Conservation (phyloP, 2,797 vertebrate genomes). For the Arctocebus calabarensis region DNA sequence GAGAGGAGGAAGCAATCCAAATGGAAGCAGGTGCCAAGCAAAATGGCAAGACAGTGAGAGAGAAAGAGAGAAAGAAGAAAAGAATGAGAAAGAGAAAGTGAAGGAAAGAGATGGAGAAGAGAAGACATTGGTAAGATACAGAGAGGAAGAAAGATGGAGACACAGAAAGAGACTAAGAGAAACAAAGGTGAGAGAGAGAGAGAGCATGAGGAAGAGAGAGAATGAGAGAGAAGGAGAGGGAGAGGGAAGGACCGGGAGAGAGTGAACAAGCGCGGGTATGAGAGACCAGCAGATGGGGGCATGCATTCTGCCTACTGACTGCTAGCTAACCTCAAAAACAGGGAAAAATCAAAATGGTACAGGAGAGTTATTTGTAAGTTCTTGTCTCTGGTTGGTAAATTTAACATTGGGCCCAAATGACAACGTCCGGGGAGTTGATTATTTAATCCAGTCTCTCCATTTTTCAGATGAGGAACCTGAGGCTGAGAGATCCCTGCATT, state of each 20-base stretch:
- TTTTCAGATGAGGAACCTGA: background rate
- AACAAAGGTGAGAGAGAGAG: too few relatives aligned
- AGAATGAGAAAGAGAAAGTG: background rate
- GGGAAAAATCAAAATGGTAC: background rate
- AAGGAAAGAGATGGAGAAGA: background rate
- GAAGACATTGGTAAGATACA: background rate
- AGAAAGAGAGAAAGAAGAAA: background rate
- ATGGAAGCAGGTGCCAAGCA: background rate
- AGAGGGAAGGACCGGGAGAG: background rate
- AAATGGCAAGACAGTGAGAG: background rate
- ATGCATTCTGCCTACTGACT: background rate
- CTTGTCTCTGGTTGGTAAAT: background rate
- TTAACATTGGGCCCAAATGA: background rate
- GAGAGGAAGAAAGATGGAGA: background rate
- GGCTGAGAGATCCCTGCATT: background rate
- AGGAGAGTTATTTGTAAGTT: background rate
- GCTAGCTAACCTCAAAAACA: background rate
- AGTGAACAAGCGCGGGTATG: rapidly evolving
- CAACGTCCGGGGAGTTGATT: background rate
- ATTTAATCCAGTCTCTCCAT: background rate
- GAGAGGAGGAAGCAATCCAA: background rate
- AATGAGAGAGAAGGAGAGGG: too few relatives aligned
- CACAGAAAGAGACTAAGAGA: background rate
- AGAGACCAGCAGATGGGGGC: background rate
- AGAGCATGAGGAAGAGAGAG: background rate